phyloP scores from a whole-genome alignment of 2,797 vertebrate species.

The Pipistrellus nathusii region DNA sequence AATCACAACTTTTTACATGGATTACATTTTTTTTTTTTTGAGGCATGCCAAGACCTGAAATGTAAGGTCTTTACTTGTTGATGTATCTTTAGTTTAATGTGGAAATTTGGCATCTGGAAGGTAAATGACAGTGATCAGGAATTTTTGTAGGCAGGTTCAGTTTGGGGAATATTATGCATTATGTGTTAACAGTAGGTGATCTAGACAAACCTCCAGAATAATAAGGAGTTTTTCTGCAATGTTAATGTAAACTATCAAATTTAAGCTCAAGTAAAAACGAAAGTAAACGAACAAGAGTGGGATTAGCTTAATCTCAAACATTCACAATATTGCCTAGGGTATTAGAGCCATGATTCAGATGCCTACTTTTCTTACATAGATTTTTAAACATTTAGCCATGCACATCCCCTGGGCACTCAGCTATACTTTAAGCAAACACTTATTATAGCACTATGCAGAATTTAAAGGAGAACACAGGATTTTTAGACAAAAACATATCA shows the following conservation, averaged over 20 bases:
- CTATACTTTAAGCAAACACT: not conserved
- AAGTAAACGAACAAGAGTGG: constrained; percentile 53
- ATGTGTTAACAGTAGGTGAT: constrained; percentile 17
- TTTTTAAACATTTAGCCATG: constrained; percentile 22
- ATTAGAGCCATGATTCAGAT: not conserved
- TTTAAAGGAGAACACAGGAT: not conserved
- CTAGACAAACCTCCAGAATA: constrained; percentile 27
- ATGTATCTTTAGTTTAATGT: constrained; percentile 45
- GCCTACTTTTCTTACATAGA: not conserved
- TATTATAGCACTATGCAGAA: not conserved
- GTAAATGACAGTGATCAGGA: not conserved
- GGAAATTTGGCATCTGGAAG: constrained; percentile 13
- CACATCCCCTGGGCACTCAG: not conserved
- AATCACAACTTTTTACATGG: not conserved
- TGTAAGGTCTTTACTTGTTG: constrained; percentile 61
- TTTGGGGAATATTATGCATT: constrained; percentile 32
- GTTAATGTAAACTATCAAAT: constrained; percentile 17
- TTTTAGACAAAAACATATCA: constrained; percentile 48
- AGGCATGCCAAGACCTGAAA: not conserved
- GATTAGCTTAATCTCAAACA: constrained; percentile 50
- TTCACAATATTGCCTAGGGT: not conserved
- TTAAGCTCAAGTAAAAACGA: constrained; percentile 60
- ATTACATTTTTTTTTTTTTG: not conserved
- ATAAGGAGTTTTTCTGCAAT: constrained; percentile 40
- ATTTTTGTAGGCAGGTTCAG: not conserved